These are phyloP conservation scores for Myocastor coypus DNA, from an alignment of 2,113 vertebrate genomes.

Conservation along the genomic window DNA sequence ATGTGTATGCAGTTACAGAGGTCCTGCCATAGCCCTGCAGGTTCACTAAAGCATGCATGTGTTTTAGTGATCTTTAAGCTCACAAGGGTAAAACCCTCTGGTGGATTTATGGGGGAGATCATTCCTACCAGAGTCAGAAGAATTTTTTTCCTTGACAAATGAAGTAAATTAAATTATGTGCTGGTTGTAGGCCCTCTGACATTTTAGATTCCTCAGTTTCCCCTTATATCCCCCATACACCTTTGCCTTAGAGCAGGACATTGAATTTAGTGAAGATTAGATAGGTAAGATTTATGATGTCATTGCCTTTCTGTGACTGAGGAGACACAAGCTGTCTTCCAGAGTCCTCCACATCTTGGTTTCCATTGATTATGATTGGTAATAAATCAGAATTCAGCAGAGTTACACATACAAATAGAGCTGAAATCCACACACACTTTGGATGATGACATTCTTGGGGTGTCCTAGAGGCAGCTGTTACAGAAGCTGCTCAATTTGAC, in stretches of 20 bases:
- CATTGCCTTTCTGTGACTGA: background rate
- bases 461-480: background rate
- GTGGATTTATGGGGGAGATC: background rate
- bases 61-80: background rate
- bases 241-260: background rate
- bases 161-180: background rate
- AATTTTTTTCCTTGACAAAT: conserved; percentile 30
- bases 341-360: background rate
- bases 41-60: background rate
- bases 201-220: background rate
- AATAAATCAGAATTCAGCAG: background rate
- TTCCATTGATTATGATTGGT: background rate
- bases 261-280: background rate
- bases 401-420: background rate
- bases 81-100: accelerated
- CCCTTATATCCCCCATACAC: too few relatives aligned
- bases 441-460: background rate
- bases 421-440: background rate
- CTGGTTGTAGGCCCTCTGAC: background rate
- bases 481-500: background rate
- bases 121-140: background rate
- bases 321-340: background rate
- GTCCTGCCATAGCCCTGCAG: accelerated
- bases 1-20: background rate
- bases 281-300: accelerated